Percentiles rank a stretch among this genome's conserved stretches.
These are phyloP conservation scores for Pemphigus obesinymphae DNA, from an alignment of 1,140 invertebrate genomes.

Conservation along the genomic window DNA sequence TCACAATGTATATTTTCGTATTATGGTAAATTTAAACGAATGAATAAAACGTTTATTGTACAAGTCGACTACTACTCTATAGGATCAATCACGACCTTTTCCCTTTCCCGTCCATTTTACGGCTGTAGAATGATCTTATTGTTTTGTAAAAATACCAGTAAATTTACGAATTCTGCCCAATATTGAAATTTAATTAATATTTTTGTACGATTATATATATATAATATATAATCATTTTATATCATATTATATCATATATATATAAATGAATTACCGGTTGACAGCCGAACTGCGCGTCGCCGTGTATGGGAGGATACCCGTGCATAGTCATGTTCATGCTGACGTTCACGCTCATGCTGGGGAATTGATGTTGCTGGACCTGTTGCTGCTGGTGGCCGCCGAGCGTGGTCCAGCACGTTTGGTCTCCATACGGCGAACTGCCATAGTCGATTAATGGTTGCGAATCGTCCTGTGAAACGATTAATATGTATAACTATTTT, in stretches of 20 bases:
- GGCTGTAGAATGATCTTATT: too few relatives aligned
- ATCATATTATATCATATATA: too few relatives aligned
- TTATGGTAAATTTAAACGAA: too few relatives aligned
- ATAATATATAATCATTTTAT: too few relatives aligned
- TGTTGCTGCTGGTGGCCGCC: background rate
- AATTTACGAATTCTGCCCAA: too few relatives aligned
- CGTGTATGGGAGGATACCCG: slow-evolving; percentile 60
- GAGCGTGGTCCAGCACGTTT: background rate
- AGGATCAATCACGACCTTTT: too few relatives aligned
- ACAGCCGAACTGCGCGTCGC: slow-evolving; percentile 43
- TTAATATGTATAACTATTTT: background rate
- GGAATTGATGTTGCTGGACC: slow-evolving; percentile 57
- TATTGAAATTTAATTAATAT: background rate
- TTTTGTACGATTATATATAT: too few relatives aligned
- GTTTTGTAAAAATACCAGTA: too few relatives aligned
- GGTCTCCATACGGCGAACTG: slow-evolving; percentile 10
- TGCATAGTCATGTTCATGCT: slow-evolving; percentile 98
- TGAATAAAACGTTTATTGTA: too few relatives aligned
- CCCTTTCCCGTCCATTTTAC: too few relatives aligned
- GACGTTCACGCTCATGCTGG: slow-evolving; percentile 91
- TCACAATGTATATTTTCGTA: too few relatives aligned
- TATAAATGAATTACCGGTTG: slow-evolving; percentile 1
- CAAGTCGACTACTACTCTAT: too few relatives aligned
- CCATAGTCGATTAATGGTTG: slow-evolving; percentile 9
- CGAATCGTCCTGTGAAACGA: slow-evolving; percentile 4